Percentiles rank a stretch among this genome's conserved stretches.
Evolutionary conservation across 2,113 vertebrate genomes (phyloP).

Genomic region (Typhlomys cinereus): DNA sequence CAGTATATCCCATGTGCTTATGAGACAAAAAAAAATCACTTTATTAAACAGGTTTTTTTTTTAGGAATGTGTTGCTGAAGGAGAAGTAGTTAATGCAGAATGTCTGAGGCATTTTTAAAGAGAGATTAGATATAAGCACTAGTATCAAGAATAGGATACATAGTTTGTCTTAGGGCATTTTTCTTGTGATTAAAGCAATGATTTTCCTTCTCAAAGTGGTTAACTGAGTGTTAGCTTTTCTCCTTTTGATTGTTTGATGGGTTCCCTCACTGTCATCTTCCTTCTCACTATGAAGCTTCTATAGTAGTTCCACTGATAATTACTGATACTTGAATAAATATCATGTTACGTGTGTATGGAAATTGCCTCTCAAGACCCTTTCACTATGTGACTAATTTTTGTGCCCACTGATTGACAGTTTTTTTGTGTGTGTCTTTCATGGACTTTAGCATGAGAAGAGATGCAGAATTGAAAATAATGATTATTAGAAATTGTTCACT

Average conservation of each 20-base stretch:
- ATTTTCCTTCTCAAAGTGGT: neutral
- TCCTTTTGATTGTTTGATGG: neutral
- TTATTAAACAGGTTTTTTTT: neutral
- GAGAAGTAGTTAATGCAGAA: neutral
- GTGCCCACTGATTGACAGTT: neutral
- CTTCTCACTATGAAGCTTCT: constrained; percentile 38
- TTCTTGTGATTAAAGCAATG: neutral
- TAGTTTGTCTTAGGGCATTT: neutral
- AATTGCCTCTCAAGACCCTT: neutral
- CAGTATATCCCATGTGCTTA: neutral
- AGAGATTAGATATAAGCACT: neutral
- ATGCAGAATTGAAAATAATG: neutral
- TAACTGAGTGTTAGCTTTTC: neutral
- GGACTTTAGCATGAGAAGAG: neutral
- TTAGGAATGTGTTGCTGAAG: neutral
- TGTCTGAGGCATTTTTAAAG: neutral
- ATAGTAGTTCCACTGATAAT: neutral
- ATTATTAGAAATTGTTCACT: constrained; percentile 15
- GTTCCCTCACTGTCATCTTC: constrained; percentile 13
- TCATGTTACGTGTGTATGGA: constrained; percentile 37
- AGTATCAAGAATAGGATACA: neutral
- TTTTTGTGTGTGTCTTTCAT: neutral
- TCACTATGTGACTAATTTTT: constrained; percentile 6
- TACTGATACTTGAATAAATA: neutral
- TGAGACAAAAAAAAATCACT: neutral